Evolutionary conservation across 1,140 invertebrate genomes (phyloP).

Genomic region (Samia ricini): DNA sequence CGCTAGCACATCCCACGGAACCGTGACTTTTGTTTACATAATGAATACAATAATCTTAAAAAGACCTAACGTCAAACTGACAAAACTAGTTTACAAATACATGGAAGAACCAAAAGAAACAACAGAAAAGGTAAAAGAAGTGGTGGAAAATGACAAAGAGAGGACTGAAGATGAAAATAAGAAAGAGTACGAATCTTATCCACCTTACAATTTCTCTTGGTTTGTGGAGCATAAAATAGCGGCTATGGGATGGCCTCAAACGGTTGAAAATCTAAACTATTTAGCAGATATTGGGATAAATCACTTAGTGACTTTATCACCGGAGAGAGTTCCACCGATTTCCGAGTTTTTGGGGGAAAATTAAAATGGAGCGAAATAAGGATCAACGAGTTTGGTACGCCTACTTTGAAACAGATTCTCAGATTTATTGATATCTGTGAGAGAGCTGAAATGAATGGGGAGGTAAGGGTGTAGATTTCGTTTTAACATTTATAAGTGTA

Average conservation of each 20-base stretch:
- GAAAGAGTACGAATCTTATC: conserved; percentile 50
- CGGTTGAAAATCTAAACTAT: conserved; percentile 78
- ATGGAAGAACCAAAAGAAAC: conserved; percentile 27
- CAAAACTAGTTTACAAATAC: conserved; percentile 68
- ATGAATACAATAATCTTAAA: conserved; percentile 50
- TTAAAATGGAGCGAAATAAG: conserved; percentile 80
- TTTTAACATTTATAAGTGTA: not conserved
- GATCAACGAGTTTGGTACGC: conserved; percentile 82
- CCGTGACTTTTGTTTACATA: conserved; percentile 8
- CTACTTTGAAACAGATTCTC: conserved; percentile 81
- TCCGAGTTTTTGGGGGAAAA: conserved; percentile 61
- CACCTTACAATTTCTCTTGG: conserved; percentile 71
- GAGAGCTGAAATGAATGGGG: conserved; percentile 63
- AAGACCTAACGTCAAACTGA: conserved; percentile 60
- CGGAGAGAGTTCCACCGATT: conserved; percentile 80
- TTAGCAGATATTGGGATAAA: conserved; percentile 76
- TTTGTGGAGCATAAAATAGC: conserved; percentile 68
- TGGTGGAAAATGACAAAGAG: conserved; percentile 11
- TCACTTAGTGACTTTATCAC: conserved; percentile 81
- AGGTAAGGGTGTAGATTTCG: conserved; percentile 58
- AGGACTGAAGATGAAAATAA: conserved; percentile 15
- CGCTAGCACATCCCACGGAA: not conserved
- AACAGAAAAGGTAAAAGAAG: not conserved
- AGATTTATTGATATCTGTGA: conserved; percentile 83
- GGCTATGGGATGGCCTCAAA: conserved; percentile 78